Percentiles rank a stretch among this genome's conserved stretches.
Conservation (phyloP, 1,140 invertebrate species). For the Anagrus nilaparvatae region DNA sequence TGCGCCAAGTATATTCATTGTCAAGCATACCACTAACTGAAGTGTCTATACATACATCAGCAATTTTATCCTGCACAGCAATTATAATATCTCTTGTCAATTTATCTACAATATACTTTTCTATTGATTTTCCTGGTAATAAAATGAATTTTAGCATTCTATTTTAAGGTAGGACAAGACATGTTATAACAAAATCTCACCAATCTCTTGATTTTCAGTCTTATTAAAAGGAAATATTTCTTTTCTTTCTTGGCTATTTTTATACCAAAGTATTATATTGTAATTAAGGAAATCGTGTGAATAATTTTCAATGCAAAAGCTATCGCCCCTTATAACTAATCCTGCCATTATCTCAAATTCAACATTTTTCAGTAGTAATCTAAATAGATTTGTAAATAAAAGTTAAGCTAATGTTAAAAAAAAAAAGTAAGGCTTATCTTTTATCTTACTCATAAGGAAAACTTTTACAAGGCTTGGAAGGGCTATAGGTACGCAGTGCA, state of each 20-base stretch:
- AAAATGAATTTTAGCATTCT: too few relatives aligned
- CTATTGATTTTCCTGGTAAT: conserved; percentile 13
- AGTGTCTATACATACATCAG: conserved; percentile 13
- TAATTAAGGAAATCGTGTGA: conserved; percentile 11
- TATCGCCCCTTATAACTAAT: conserved; percentile 12
- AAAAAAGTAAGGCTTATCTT: too few relatives aligned
- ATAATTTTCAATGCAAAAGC: conserved; percentile 14
- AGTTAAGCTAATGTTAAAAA: too few relatives aligned
- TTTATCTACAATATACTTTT: conserved; percentile 13
- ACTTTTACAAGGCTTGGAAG: conserved; percentile 13
- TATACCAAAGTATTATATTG: conserved; percentile 8
- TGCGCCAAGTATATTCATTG: conserved; percentile 12
- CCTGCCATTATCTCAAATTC: conserved; percentile 12
- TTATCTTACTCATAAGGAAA: conserved; percentile 13
- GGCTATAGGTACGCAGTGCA: conserved; percentile 12
- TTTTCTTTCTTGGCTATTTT: conserved; percentile 12
- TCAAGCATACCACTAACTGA: conserved; percentile 10
- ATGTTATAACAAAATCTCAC: too few relatives aligned
- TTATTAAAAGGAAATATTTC: conserved; percentile 10
- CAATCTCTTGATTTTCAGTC: conserved; percentile 7
- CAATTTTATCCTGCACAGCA: conserved; percentile 12
- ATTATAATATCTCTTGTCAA: conserved; percentile 14
- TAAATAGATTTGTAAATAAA: too few relatives aligned
- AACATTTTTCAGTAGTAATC: conserved; percentile 13
- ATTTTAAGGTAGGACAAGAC: too few relatives aligned